Base-by-base conservation (phyloP, 2,888 invertebrate species). In the Clistopyga incitator region DNA sequence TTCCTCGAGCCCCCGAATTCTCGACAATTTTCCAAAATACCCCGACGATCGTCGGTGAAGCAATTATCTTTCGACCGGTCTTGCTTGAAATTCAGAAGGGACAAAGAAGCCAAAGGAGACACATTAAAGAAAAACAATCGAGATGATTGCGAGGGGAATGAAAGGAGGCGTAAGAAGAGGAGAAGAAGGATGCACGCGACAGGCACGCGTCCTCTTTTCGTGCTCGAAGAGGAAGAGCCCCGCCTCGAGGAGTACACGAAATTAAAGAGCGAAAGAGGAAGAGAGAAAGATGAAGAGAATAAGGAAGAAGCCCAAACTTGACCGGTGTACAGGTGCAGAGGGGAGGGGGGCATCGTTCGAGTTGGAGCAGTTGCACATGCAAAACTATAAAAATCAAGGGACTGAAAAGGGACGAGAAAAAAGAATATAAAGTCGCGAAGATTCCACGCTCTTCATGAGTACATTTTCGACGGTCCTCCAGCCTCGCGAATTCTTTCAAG, bases 31-130 rank as follows among this genome's bases (percentile, higher is more conserved):
- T 61, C 15, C 38, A 20, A 75, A 68, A 75, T 71, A 68, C 20
- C 18, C 74, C 38, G 56, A 29, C 61, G 25, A 23, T 47, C 61
- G 29, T 45, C 59, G 68, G 59, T 29, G 70, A 56, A 65, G 65
- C 84, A 82, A 86, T 86, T 84, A 77, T 50, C n/a, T 42, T 59
- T 18, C 71, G 79, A 79, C 74, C 64, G 23, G n/a, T 59, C n/a
- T 23, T 59, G 13, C 23, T 47, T 34, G 42, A 71, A 77, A 45
- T 45, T 72, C 64, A 20, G 45, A 47, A 65, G 20, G 23, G 18
- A 23, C n/a, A 52, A 23, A 29, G 61, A 50, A 42, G 38, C 23
- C 42, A 72, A 23, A 23, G 13, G 47, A 59, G 83, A 59, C 45
- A 56, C 65, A 45, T 65, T 52, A 45, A 25, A 78, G 64, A 82